These are phyloP conservation scores for Synanthedon andrenaeformis DNA, from an alignment of 2,888 invertebrate genomes.

Conservation along the genomic window DNA sequence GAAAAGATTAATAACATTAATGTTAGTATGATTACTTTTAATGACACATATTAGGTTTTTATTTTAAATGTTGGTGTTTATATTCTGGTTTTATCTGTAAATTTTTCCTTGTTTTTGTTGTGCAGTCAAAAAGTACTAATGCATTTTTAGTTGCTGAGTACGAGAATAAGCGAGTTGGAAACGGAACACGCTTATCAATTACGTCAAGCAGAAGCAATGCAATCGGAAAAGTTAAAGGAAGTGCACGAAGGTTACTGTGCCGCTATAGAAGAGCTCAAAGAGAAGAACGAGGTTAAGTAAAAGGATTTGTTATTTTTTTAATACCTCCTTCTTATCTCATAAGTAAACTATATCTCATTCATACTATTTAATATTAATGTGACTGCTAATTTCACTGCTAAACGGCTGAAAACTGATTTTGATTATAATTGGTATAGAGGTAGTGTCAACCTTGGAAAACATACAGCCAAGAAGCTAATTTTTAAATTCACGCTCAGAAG, in stretches of 20 bases:
- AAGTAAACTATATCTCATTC: too few species aligned
- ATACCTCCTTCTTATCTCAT: too few species aligned
- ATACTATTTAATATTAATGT: neutral
- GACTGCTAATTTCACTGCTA: neutral
- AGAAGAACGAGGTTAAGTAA: conserved; percentile 71
- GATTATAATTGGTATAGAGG: too few species aligned
- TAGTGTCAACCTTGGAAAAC: too few species aligned
- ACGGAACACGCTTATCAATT: conserved; percentile 90
- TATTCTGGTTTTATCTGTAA: neutral
- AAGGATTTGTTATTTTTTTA: neutral
- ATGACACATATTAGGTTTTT: neutral
- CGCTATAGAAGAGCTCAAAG: conserved; percentile 84
- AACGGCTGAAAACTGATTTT: too few species aligned
- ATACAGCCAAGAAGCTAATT: too few species aligned
- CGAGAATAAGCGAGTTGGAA: conserved; percentile 85
- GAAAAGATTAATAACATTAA: conserved; percentile 77
- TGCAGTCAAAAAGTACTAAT: neutral
- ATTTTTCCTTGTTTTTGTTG: too few species aligned
- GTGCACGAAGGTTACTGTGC: conserved; percentile 85
- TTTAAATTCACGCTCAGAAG: too few species aligned
- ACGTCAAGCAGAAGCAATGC: conserved; percentile 81
- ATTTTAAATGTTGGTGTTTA: neutral
- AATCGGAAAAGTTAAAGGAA: conserved; percentile 84
- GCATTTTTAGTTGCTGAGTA: conserved; percentile 62
- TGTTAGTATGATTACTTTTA: conserved; percentile 27